Percentiles rank a stretch among this genome's conserved stretches.
These are phyloP conservation scores for Homarus gammarus DNA, from an alignment of 2,888 invertebrate species.

Conservation along the genomic window DNA sequence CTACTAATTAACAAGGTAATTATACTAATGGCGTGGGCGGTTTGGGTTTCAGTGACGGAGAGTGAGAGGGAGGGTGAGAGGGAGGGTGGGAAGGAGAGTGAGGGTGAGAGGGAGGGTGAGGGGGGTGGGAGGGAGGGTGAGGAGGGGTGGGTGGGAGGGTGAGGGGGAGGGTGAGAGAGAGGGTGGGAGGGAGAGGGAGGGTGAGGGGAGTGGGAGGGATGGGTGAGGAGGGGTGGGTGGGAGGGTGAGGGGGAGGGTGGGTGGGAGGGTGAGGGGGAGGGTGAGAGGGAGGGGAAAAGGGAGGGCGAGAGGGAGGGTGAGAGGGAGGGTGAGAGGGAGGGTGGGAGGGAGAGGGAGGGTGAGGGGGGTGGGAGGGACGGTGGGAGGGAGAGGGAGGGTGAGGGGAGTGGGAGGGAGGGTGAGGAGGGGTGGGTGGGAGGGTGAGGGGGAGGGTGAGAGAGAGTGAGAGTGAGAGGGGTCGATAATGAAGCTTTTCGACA, in stretches of 20 bases:
- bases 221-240: not conserved
- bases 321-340: not conserved
- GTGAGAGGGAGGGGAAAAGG: not conserved
- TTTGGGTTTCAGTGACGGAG: not conserved
- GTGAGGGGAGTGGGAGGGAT: not conserved
- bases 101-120: not conserved
- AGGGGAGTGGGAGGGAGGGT: not conserved
- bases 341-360: no score
- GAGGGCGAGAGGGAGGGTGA: not conserved
- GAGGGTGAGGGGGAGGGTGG: not conserved
- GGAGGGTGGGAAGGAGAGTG: not conserved
- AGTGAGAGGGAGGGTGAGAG: not conserved
- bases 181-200: not conserved
- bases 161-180: not conserved
- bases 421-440: not conserved
- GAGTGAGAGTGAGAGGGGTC: no score
- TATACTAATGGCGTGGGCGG: no score
- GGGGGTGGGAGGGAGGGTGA: not conserved
- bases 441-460: not conserved
- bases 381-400: not conserved
- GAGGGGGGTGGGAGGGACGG: not conserved
- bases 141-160: not conserved
- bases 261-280: not conserved
- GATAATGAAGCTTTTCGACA: no score
- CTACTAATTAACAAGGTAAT: no score